Percentiles rank a stretch among this genome's conserved stretches.
These are phyloP conservation scores for Oxystoma pomonae DNA, from an alignment of 2,888 invertebrate genomes.

Conservation along the genomic window DNA sequence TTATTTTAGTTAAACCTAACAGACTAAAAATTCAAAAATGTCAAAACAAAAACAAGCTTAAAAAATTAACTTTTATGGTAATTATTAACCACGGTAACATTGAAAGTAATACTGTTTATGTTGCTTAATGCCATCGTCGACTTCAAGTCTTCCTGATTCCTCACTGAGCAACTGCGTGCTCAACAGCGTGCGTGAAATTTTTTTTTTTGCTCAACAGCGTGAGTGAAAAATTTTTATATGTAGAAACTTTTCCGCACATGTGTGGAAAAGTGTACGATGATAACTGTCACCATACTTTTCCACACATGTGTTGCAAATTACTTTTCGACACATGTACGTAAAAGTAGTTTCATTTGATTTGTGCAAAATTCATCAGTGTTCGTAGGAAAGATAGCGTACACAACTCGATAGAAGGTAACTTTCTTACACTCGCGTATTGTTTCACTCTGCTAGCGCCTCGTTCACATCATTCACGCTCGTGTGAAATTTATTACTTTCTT, in stretches of 20 bases:
- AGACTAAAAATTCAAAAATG: too few relatives aligned
- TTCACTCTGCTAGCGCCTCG: background rate
- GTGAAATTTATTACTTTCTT: background rate
- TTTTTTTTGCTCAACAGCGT: too few relatives aligned
- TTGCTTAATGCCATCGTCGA: too few relatives aligned
- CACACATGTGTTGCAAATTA: background rate
- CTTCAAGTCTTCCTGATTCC: too few relatives aligned
- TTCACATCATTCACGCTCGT: background rate
- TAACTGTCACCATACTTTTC: background rate
- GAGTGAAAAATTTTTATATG: background rate
- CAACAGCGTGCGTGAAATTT: too few relatives aligned
- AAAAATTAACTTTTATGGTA: too few relatives aligned
- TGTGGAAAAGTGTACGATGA: background rate
- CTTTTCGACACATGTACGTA: background rate
- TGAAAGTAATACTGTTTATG: too few relatives aligned
- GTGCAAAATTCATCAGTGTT: background rate
- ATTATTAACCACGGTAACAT: too few relatives aligned
- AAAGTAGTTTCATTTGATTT: background rate
- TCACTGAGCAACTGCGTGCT: too few relatives aligned
- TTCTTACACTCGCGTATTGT: background rate
- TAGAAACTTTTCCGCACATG: background rate
- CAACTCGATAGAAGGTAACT: background rate
- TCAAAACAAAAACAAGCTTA: too few relatives aligned
- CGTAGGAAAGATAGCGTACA: background rate
- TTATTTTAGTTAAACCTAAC: too few relatives aligned